phyloP scores from a whole-genome alignment of 1,140 invertebrate genomes.

The Delia radicum region DNA sequence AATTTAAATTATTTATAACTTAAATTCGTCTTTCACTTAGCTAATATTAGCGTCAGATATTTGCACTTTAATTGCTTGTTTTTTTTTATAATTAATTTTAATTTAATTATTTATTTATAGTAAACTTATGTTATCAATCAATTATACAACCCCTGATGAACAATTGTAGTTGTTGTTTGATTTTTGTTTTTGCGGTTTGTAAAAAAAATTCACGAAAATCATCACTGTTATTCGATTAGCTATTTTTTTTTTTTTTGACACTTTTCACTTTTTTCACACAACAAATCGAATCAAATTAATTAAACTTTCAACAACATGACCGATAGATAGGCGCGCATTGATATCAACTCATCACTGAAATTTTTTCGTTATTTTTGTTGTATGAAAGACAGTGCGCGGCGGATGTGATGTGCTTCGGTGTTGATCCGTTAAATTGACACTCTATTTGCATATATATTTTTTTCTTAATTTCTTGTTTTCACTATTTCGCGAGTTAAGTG shows the following conservation, averaged over 20 bases:
- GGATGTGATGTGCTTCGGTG: background rate
- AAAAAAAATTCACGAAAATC: background rate
- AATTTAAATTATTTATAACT: background rate
- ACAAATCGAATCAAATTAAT: constrained; percentile 7
- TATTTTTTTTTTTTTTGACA: constrained; percentile 16
- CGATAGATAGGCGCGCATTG: constrained; percentile 15
- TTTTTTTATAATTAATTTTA: background rate
- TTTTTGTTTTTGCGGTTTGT: background rate
- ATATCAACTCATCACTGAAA: background rate
- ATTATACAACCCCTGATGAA: background rate
- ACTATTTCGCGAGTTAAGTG: background rate
- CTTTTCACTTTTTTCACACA: constrained; percentile 1
- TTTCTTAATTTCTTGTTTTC: background rate
- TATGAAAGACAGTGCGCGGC: no score
- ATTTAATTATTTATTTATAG: constrained; percentile 1
- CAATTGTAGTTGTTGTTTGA: background rate
- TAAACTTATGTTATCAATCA: background rate
- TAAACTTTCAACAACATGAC: constrained; percentile 17
- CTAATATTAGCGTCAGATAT: background rate
- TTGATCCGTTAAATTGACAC: constrained; percentile 11
- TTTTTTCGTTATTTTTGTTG: background rate
- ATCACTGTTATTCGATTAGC: constrained; percentile 8
- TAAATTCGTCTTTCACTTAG: background rate
- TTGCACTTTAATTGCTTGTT: background rate
- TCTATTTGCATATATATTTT: constrained; percentile 1